Evolutionary conservation across 2,888 invertebrate species (phyloP).

Genomic region (Meganola albula): DNA sequence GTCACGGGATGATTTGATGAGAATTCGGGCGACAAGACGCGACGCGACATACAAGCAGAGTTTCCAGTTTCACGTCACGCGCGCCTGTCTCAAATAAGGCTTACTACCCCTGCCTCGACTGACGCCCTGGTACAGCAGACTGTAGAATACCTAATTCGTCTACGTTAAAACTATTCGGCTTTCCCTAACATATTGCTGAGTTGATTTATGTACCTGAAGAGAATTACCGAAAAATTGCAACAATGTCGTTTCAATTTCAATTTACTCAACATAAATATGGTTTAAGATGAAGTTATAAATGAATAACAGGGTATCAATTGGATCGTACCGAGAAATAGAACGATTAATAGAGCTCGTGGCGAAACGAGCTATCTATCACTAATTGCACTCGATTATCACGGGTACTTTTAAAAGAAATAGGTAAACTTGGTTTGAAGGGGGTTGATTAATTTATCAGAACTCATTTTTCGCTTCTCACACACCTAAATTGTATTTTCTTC

Average conservation of each 20-base stretch:
- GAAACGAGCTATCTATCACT: slow-evolving; percentile 24
- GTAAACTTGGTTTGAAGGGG: no score
- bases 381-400: slow-evolving; percentile 23
- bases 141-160: slow-evolving; percentile 66
- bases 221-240: slow-evolving; percentile 22
- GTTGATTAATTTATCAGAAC: no score
- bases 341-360: slow-evolving; percentile 26
- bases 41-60: slow-evolving; percentile 61
- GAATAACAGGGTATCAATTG: slow-evolving; percentile 19
- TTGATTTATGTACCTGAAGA: slow-evolving; percentile 16
- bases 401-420: slow-evolving; percentile 2
- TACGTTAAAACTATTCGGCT: slow-evolving; percentile 38
- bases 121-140: slow-evolving; percentile 56
- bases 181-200: slow-evolving; percentile 26
- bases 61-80: slow-evolving; percentile 75
- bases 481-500: slow-evolving; percentile 19
- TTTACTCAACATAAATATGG: slow-evolving; percentile 3
- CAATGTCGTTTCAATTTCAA: slow-evolving; percentile 20
- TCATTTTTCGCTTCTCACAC: no score
- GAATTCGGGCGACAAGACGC: slow-evolving; percentile 65
- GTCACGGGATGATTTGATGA: slow-evolving; percentile 73
- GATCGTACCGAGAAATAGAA: slow-evolving; percentile 19
- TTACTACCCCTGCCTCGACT: slow-evolving; percentile 60
- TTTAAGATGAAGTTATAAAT: slow-evolving; percentile 5
- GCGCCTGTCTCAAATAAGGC: slow-evolving; percentile 72